Evolutionary conservation across 2,113 vertebrate genomes (phyloP).

Genomic region (Oreotrochilus melanogaster): DNA sequence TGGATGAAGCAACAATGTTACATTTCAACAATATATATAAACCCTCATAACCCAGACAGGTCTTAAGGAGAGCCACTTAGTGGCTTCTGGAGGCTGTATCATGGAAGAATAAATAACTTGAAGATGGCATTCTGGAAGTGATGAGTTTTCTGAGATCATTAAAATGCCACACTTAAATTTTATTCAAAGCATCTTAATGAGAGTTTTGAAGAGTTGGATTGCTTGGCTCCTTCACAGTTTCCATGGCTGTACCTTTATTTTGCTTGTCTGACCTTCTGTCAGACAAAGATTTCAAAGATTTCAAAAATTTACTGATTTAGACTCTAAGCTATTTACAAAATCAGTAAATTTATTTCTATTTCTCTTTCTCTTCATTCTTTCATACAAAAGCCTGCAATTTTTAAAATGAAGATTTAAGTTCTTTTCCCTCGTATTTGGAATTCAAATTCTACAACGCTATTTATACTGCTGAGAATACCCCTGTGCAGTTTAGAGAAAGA

Average conservation of each 20-base stretch:
- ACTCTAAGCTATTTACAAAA: background rate
- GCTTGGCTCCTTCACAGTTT: background rate
- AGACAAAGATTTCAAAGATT: background rate
- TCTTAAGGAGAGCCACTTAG: background rate
- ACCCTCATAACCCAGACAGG: background rate
- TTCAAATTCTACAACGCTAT: background rate
- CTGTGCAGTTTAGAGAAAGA: background rate
- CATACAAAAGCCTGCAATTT: background rate
- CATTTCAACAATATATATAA: background rate
- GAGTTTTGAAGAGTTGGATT: background rate
- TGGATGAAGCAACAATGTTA: background rate
- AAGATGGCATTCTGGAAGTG: background rate
- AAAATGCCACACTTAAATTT: background rate
- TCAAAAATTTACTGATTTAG: background rate
- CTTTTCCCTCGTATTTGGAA: background rate
- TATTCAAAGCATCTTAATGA: background rate
- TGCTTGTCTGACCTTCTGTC: background rate
- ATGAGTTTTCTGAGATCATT: background rate
- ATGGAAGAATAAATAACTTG: background rate
- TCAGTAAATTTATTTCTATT: background rate
- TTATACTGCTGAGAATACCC: background rate
- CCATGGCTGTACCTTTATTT: background rate
- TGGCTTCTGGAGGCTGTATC: background rate
- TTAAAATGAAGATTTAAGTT: background rate
- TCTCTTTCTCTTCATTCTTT: background rate